Conservation (phyloP, 2,888 invertebrate genomes). For the Ophion ventricosus region DNA sequence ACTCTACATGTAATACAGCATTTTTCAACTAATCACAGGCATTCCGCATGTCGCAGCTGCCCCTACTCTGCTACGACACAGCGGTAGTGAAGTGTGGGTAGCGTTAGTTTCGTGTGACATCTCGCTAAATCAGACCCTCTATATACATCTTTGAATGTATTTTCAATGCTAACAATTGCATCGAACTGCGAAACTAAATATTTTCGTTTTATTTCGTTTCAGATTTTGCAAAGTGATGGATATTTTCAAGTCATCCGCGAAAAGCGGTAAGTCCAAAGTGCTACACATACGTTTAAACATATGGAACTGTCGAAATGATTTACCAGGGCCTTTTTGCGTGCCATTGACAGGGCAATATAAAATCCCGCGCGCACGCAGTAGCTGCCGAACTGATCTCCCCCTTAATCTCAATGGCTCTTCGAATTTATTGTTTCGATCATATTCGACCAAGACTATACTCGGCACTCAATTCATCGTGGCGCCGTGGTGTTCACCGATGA, state of each 20-base stretch:
- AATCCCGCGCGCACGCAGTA: constrained; percentile 4
- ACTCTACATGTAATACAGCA: too few species aligned
- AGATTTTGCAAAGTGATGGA: constrained; percentile 83
- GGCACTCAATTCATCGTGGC: constrained; percentile 22
- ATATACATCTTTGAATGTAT: too few species aligned
- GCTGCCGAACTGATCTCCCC: constrained; percentile 36
- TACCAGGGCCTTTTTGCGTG: neutral
- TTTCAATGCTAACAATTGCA: too few species aligned
- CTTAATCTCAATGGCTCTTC: constrained; percentile 33
- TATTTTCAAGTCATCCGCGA: constrained; percentile 77
- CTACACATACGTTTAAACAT: neutral
- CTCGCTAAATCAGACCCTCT: too few species aligned
- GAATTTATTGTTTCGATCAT: constrained; percentile 57
- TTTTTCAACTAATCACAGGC: too few species aligned
- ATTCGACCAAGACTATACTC: constrained; percentile 36
- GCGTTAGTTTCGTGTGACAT: too few species aligned
- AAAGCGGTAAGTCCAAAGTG: constrained; percentile 79
- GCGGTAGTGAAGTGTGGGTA: too few species aligned
- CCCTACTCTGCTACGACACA: too few species aligned
- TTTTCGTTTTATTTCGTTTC: constrained; percentile 74
- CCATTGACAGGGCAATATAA: neutral
- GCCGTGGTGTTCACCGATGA: constrained; percentile 46
- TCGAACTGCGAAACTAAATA: neutral
- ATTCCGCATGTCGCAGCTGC: too few species aligned
- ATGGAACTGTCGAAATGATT: constrained; percentile 23